phyloP scores from a whole-genome alignment of 2,797 vertebrate genomes.

The Pachyuromys duprasi region DNA sequence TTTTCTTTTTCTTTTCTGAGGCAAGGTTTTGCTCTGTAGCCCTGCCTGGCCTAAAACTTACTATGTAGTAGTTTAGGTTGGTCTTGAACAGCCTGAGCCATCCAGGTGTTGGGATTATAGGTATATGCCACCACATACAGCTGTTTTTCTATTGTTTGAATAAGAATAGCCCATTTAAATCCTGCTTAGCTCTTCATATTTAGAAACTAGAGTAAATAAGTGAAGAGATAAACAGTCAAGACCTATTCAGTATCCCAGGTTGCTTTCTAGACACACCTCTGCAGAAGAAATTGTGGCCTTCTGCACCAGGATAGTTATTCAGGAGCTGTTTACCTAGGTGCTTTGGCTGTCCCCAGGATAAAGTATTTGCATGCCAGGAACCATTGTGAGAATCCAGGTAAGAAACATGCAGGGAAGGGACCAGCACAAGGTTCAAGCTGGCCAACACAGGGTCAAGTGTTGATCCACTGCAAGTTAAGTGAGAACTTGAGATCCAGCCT shows the following conservation, averaged over 20 bases:
- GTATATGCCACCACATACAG: neutral
- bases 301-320: neutral
- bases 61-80: neutral
- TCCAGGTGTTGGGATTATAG: neutral
- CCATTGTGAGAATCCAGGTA: neutral
- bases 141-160: conserved; percentile 1
- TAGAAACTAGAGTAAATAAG: neutral
- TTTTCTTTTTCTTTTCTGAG: neutral
- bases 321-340: neutral
- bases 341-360: neutral
- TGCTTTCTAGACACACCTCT: neutral
- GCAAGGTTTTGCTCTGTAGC: neutral
- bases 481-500: neutral
- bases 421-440: neutral
- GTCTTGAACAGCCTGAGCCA: neutral
- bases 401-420: neutral
- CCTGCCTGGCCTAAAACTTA: neutral
- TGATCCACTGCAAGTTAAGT: neutral
- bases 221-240: neutral
- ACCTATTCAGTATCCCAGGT: neutral
- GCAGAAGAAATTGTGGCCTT: neutral
- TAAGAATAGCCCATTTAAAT: neutral
- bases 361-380: neutral
- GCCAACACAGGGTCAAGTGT: neutral
- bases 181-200: neutral